Conservation (phyloP, 1,140 invertebrate genomes). For the Musca vetustissima region DNA sequence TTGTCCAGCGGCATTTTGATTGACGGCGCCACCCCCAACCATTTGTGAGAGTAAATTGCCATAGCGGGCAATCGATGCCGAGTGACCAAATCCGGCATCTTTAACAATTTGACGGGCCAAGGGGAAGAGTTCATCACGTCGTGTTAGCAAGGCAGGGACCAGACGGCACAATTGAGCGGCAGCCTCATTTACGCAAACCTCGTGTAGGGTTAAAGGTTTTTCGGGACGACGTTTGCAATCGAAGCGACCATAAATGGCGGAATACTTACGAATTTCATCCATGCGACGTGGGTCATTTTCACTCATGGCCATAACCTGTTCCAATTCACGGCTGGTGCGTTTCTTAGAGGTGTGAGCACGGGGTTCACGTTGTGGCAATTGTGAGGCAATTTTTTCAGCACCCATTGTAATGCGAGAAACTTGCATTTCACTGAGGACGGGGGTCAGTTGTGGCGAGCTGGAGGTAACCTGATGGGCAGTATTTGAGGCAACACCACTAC, state of each 20-base stretch:
- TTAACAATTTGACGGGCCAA: slow-evolving; percentile 91
- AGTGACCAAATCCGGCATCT: slow-evolving; percentile 77
- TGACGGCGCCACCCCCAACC: slow-evolving; percentile 28
- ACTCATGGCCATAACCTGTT: slow-evolving; percentile 87
- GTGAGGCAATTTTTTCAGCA: slow-evolving; percentile 74
- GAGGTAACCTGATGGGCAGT: slow-evolving; percentile 51
- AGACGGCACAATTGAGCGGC: slow-evolving; percentile 92
- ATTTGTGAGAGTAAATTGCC: slow-evolving; percentile 44
- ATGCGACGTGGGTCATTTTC: slow-evolving; percentile 85
- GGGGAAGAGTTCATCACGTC: slow-evolving; percentile 93
- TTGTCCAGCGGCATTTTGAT: slow-evolving; percentile 9
- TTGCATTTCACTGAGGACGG: slow-evolving; percentile 79
- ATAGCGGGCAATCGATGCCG: slow-evolving; percentile 50
- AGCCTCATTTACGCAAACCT: slow-evolving; percentile 93
- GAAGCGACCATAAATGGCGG: slow-evolving; percentile 94
- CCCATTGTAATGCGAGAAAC: slow-evolving; percentile 81
- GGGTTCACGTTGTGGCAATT: slow-evolving; percentile 81
- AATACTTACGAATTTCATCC: slow-evolving; percentile 93
- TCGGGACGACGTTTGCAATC: slow-evolving; percentile 95
- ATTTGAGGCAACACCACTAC: slow-evolving; percentile 4
- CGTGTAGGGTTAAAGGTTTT: slow-evolving; percentile 93
- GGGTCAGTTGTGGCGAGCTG: slow-evolving; percentile 68
- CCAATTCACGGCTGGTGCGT: slow-evolving; percentile 88
- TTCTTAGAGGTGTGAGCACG: slow-evolving; percentile 90
- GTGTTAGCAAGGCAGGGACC: slow-evolving; percentile 84